These are phyloP conservation scores for Vultur gryphus DNA, from an alignment of 2,797 vertebrate genomes.

Conservation along the genomic window DNA sequence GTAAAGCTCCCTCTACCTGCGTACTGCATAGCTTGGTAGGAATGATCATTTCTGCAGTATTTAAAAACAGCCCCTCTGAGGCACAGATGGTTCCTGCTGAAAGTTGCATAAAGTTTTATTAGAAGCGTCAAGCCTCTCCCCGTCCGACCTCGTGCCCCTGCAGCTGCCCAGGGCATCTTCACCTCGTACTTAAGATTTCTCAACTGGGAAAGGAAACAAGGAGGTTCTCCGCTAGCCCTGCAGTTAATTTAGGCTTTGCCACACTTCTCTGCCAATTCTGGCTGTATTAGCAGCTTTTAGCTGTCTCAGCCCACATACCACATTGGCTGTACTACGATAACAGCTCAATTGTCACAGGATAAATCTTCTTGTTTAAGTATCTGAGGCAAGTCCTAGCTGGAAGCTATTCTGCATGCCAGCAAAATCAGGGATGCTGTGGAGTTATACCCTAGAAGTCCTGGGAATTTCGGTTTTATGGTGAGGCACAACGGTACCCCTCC, in stretches of 20 bases:
- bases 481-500: background rate
- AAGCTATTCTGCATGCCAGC: background rate
- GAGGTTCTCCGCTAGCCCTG: background rate
- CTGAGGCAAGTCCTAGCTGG: background rate
- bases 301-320: background rate
- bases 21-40: background rate
- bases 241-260: conserved; percentile 7
- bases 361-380: background rate
- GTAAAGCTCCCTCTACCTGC: background rate
- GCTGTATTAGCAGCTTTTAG: conserved; percentile 8
- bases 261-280: background rate
- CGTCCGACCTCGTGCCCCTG: background rate
- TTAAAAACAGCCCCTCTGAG: background rate
- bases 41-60: background rate
- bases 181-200: background rate
- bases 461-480: background rate
- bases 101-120: background rate
- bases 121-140: background rate
- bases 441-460: background rate
- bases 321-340: background rate
- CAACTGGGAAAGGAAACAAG: background rate
- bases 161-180: background rate
- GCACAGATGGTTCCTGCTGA: background rate
- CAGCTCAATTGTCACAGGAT: background rate
- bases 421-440: background rate